These are phyloP conservation scores for Patiria pectinifera DNA, from an alignment of 53 echinoderm and acorn worm genomes.

Conservation along the genomic window DNA sequence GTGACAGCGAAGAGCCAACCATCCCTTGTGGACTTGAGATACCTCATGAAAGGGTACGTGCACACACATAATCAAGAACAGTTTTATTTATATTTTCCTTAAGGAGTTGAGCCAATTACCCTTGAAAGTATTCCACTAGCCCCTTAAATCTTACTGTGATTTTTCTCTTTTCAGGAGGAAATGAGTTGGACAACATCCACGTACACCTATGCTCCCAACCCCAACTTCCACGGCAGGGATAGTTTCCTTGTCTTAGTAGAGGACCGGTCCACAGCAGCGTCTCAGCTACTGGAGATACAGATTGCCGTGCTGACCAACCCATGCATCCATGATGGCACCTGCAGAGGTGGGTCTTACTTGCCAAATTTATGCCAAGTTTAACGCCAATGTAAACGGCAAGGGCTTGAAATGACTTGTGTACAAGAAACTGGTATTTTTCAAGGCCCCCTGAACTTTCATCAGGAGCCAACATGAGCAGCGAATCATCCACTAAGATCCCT, in stretches of 20 bases:
- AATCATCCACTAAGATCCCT: no score
- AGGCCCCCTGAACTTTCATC: no score
- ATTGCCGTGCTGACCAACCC: slow-evolving; percentile 57
- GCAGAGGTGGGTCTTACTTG: slow-evolving; percentile 27
- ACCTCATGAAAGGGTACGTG: slow-evolving; percentile 14
- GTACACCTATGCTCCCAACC: slow-evolving; percentile 55
- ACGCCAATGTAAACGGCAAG: no score
- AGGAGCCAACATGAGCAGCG: no score
- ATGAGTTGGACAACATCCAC: slow-evolving; percentile 57
- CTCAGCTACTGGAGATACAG: slow-evolving; percentile 55
- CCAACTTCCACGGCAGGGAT: slow-evolving; percentile 62
- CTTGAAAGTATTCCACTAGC: not conserved
- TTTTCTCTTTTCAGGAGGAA: slow-evolving; percentile 19
- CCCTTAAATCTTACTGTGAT: not conserved
- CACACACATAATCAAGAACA: no score
- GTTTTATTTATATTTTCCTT: no score
- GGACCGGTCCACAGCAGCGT: slow-evolving; percentile 43
- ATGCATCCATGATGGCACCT: slow-evolving; percentile 34
- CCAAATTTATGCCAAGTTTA: no score
- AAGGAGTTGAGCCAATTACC: not conserved
- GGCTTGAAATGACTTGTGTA: no score
- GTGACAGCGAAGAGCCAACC: not conserved
- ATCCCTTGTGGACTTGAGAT: slow-evolving; percentile 44
- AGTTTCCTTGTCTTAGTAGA: slow-evolving; percentile 32
- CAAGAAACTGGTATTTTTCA: no score